Evolutionary conservation across 1,140 invertebrate genomes (phyloP).

Genomic region (Drosophila leontia): DNA sequence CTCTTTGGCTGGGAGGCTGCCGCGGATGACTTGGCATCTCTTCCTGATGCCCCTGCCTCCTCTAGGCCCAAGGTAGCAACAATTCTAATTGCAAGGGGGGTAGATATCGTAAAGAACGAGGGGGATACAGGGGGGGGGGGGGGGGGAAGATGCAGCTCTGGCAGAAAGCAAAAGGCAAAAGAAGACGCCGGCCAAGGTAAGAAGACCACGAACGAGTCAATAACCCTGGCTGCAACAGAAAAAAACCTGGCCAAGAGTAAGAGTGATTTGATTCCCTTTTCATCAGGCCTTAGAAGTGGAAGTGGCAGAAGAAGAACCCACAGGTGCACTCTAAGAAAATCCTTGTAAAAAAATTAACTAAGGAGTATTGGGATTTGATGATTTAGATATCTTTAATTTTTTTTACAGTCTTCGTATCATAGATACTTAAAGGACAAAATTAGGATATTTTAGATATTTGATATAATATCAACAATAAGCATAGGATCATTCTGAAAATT

Average conservation of each 20-base stretch:
- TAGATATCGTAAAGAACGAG: too few relatives aligned
- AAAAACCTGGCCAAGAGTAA: conserved; percentile 67
- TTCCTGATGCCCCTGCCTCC: conserved; percentile 18
- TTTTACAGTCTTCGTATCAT: too few relatives aligned
- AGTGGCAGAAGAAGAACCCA: conserved; percentile 12
- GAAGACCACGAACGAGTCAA: conserved; percentile 55
- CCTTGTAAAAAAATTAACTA: not conserved
- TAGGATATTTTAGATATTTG: too few relatives aligned
- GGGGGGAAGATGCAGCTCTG: conserved; percentile 32
- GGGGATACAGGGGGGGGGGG: not conserved
- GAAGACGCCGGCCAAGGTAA: conserved; percentile 40
- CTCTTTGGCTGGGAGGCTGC: conserved; percentile 45
- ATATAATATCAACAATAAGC: too few relatives aligned
- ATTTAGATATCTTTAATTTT: not conserved
- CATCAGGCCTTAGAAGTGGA: conserved; percentile 64
- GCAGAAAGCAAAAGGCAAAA: conserved; percentile 70
- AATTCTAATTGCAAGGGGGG: conserved; percentile 63
- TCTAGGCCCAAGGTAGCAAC: conserved; percentile 49
- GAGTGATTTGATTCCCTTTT: conserved; percentile 84
- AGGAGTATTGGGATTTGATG: not conserved
- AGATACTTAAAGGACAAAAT: too few relatives aligned
- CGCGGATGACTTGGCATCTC: conserved; percentile 69
- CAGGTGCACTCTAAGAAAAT: conserved; percentile 15
- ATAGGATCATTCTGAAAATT: too few relatives aligned
- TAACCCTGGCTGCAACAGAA: conserved; percentile 55